A percentile compares a stretch with the other conserved stretches of the same genome.
These are phyloP conservation scores for Lordiphosa stackelbergi DNA, from an alignment of 1,140 invertebrate genomes.

Conservation along the genomic window DNA sequence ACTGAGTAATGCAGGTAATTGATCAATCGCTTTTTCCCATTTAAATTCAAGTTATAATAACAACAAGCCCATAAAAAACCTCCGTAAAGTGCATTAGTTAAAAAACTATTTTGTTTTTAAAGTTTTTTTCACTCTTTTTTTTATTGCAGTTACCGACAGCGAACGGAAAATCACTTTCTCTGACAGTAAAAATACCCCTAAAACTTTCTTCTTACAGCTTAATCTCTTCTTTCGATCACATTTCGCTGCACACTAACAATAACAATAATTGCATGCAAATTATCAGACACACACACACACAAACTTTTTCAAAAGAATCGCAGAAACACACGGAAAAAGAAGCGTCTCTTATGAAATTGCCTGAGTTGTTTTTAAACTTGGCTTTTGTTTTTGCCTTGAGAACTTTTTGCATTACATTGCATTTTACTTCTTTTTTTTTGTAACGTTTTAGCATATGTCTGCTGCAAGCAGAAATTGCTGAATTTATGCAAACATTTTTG, in stretches of 20 bases:
- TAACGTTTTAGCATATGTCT: conserved; percentile 55
- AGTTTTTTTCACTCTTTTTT: neutral
- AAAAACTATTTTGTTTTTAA: too few species aligned
- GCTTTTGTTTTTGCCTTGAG: conserved; percentile 37
- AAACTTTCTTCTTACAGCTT: conserved; percentile 1
- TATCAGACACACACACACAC: conserved; percentile 20
- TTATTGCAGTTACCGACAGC: too few species aligned
- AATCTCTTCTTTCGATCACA: neutral
- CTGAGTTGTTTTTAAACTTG: conserved; percentile 35
- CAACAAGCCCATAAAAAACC: too few species aligned
- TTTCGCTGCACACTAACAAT: conserved; percentile 15
- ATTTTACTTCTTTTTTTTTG: conserved; percentile 26
- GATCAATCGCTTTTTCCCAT: too few species aligned
- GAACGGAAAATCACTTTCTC: too few species aligned
- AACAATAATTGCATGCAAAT: conserved; percentile 54
- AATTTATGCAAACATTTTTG: conserved; percentile 68
- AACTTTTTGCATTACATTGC: conserved; percentile 60
- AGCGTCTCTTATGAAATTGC: conserved; percentile 49
- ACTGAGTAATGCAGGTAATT: too few species aligned
- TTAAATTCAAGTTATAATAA: too few species aligned
- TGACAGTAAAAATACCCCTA: too few species aligned
- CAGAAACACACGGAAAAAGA: conserved; percentile 24
- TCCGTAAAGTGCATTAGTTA: too few species aligned
- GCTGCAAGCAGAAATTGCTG: conserved; percentile 42
- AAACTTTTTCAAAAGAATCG: conserved; percentile 12